Base-by-base conservation (phyloP, 1,140 invertebrate genomes). In the Philaenus spumarius region DNA sequence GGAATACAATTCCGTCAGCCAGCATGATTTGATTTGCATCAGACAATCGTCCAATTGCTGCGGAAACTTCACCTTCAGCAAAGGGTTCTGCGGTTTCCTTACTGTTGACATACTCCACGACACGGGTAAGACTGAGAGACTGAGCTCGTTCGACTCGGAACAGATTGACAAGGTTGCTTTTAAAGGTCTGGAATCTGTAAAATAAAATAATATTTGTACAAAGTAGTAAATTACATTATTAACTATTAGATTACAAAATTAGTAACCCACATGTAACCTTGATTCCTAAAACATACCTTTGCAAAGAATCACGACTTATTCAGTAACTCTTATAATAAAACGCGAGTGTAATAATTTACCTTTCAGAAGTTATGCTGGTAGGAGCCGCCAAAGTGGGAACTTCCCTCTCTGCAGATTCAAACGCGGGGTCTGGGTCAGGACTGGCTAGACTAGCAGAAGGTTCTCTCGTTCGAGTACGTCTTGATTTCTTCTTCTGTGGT, bases 21-120 rank as follows among this genome's bases (percentile, higher is more conserved):
- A 93, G 75, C 91, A 97, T 95, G 20, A 98, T 80, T 72, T 94
- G 88, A 75, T 95, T 96, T 46, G 87, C 89, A 39, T 89, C 84
- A 17, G 85, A 86, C 93, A 97, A 94, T 55, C 77, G 79, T 12
- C 85, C 74, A 11, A 97, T 75, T 1, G 92, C 93, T 0, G 85
- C 81, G 37, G 78, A 73, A 5, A 95, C 79, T 78, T 98, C 93
- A 14, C 74, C 80, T 12, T 77, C 65, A 2, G 77, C 76, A 70
- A 93, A 95, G 17, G 70, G 69, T 22, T 58, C 51, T 2, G 79
- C 70, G 1, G 70, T 66, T 60, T 80, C 77, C 59, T 84, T 75
- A 23, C 78, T 73, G 68, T 83, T 85, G 6, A 90, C 68, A 65
- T 78, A 78, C 6, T 79, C 73, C 1, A 75, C 73, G 11, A 92